A percentile compares a stretch with the other conserved stretches of the same genome.
phyloP scores from a whole-genome alignment of 2,113 vertebrate species.

The Sigmodon hispidus region DNA sequence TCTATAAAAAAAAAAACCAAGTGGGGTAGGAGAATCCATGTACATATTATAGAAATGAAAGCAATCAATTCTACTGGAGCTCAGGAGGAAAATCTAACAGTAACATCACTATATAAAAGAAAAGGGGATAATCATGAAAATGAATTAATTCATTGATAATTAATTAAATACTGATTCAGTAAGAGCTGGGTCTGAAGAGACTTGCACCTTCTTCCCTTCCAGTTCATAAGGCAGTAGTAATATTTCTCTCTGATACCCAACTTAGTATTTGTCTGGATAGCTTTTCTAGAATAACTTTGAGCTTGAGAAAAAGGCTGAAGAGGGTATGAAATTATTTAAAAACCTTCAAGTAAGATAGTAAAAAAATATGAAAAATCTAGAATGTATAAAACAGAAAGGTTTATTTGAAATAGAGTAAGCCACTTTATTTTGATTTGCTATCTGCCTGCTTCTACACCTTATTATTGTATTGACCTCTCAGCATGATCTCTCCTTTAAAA shows the following conservation, averaged over 20 bases:
- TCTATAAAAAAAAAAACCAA: slow-evolving; percentile 82
- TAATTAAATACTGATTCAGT: neutral
- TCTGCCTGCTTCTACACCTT: neutral
- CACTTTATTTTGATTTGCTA: slow-evolving; percentile 42
- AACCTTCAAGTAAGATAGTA: neutral
- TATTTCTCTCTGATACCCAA: neutral
- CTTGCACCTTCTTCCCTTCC: neutral
- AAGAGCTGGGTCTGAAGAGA: neutral
- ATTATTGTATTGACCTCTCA: neutral
- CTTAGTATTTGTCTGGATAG: neutral
- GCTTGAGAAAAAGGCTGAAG: neutral
- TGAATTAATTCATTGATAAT: slow-evolving; percentile 50
- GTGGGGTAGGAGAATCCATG: slow-evolving; percentile 32
- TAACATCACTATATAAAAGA: slow-evolving; percentile 27
- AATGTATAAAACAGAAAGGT: neutral
- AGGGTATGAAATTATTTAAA: slow-evolving; percentile 24
- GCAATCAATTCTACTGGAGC: slow-evolving; percentile 52
- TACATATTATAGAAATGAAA: slow-evolving; percentile 70
- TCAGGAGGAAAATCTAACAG: slow-evolving; percentile 51
- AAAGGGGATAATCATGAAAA: neutral
- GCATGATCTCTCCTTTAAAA: neutral
- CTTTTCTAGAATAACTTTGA: slow-evolving; percentile 38
- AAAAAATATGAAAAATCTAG: neutral
- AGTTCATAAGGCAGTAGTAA: neutral
- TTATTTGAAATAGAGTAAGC: neutral